Conservation (phyloP, 92 coral and sea anemone genomes). For the Micromussa lordhowensis region DNA sequence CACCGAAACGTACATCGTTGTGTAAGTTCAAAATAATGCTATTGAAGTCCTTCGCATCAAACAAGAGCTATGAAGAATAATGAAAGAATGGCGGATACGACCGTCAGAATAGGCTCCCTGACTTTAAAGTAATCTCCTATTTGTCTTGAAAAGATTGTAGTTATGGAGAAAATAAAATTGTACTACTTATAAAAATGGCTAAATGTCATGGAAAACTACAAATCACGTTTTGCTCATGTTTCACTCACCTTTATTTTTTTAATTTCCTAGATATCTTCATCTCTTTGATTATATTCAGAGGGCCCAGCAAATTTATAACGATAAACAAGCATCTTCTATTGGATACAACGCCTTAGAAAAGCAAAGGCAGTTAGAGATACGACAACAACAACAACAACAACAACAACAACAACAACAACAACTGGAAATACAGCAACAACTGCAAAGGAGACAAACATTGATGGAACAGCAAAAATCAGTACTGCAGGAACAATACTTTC, state of each 20-base stretch:
- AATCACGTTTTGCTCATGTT: not conserved
- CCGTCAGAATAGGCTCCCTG: too few relatives aligned
- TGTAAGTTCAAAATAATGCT: too few relatives aligned
- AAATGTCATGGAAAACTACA: too few relatives aligned
- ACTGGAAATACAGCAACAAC: not conserved
- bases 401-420: slow-evolving; percentile 13
- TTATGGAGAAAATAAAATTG: too few relatives aligned
- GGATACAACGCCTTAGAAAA: not conserved
- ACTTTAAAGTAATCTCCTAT: too few relatives aligned
- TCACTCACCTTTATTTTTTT: not conserved
- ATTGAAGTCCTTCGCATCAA: too few relatives aligned
- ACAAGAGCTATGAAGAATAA: too few relatives aligned
- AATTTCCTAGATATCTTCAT: slow-evolving; percentile 68
- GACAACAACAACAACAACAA: slow-evolving; percentile 5
- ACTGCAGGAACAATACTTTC: not conserved
- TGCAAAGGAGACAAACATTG: not conserved
- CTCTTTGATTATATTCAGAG: slow-evolving; percentile 74
- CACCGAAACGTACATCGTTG: too few relatives aligned
- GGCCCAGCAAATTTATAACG: slow-evolving; percentile 61
- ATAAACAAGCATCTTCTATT: not conserved
- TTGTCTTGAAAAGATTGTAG: too few relatives aligned
- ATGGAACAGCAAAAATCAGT: not conserved
- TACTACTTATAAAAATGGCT: too few relatives aligned
- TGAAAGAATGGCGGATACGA: too few relatives aligned
- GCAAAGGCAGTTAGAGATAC: not conserved